Conservation (phyloP, 2,888 invertebrate species). For the Keiferia lycopersicella region DNA sequence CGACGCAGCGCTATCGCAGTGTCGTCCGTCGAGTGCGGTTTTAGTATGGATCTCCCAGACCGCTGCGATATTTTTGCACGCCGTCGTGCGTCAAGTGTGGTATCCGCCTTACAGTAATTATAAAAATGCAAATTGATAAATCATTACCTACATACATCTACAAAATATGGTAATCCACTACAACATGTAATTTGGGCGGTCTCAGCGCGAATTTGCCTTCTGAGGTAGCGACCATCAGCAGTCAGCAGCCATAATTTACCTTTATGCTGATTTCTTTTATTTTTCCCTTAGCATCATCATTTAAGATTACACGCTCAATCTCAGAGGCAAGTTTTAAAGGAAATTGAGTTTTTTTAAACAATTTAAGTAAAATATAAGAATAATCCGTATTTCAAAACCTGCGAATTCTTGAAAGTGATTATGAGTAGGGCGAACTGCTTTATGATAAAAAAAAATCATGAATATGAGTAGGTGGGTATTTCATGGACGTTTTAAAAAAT, state of each 20-base stretch:
- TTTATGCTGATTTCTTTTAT: conserved; percentile 31
- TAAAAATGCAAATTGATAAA: not conserved
- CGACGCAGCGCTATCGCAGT: too few relatives aligned
- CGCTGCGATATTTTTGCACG: too few relatives aligned
- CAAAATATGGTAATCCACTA: conserved; percentile 32
- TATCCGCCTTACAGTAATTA: not conserved
- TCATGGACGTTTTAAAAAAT: too few relatives aligned
- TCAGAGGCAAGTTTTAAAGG: conserved; percentile 22
- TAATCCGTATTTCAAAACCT: conserved; percentile 13
- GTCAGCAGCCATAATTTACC: conserved; percentile 38
- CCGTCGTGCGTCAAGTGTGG: too few relatives aligned
- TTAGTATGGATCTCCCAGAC: too few relatives aligned
- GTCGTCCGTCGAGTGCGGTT: too few relatives aligned
- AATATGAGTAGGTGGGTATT: too few relatives aligned
- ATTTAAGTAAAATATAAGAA: conserved; percentile 7
- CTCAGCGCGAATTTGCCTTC: conserved; percentile 44
- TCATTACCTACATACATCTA: not conserved
- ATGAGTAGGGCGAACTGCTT: too few relatives aligned
- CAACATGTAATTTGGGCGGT: conserved; percentile 41
- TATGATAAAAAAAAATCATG: too few relatives aligned
- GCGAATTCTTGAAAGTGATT: not conserved
- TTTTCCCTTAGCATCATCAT: conserved; percentile 48
- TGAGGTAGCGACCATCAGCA: conserved; percentile 46
- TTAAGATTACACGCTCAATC: conserved; percentile 51
- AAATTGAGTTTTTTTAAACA: conserved; percentile 13